These are phyloP conservation scores for Glaucomys volans DNA, from an alignment of 2,113 vertebrate species.

Conservation along the genomic window DNA sequence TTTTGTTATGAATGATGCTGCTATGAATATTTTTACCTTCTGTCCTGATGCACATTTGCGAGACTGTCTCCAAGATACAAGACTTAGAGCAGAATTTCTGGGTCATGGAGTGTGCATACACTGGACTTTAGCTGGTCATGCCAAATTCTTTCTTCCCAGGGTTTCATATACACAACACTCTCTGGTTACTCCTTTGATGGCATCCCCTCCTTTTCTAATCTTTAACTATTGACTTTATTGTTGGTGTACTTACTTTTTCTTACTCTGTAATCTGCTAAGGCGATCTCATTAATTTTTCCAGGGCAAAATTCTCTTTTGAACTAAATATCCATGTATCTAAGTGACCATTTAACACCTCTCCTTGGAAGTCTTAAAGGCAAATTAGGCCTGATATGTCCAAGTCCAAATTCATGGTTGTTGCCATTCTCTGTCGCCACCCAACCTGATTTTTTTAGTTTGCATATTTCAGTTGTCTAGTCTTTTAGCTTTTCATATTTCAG, in stretches of 20 bases:
- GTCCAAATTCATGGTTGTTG: not conserved
- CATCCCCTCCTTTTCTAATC: not conserved
- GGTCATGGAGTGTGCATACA: accelerated
- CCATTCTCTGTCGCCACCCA: not conserved
- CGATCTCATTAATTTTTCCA: slow-evolving; percentile 27
- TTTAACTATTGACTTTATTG: not conserved
- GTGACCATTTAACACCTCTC: not conserved
- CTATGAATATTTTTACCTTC: not conserved
- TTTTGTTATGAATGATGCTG: not conserved
- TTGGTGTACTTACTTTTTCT: not conserved
- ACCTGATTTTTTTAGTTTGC: slow-evolving; percentile 11
- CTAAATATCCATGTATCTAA: not conserved
- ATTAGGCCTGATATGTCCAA: not conserved
- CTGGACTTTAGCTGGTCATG: not conserved
- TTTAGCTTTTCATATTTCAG: slow-evolving; percentile 24
- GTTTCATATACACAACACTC: not conserved
- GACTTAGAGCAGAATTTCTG: not conserved
- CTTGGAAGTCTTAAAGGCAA: not conserved
- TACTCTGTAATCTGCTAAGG: not conserved
- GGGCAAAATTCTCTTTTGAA: slow-evolving; percentile 39
- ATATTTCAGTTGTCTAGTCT: slow-evolving; percentile 8
- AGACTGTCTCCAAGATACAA: not conserved
- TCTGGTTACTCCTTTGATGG: not conserved
- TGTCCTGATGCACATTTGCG: not conserved
- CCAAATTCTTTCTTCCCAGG: not conserved